These are phyloP conservation scores for human (Homo sapiens) DNA, from an alignment of 2,113 vertebrate species.

Conservation along the genomic window DNA sequence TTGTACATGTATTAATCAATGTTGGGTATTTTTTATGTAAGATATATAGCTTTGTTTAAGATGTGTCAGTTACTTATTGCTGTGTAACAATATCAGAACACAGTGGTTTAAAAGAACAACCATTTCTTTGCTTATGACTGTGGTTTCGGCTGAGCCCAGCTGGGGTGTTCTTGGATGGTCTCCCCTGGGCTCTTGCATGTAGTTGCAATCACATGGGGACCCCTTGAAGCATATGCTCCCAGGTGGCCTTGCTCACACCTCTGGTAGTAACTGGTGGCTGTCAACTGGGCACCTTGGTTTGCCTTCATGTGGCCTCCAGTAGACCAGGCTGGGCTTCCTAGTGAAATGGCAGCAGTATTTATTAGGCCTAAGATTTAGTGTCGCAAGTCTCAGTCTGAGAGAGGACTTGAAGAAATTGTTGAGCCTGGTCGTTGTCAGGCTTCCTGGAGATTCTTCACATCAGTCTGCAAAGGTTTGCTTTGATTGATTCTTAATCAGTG, in stretches of 20 bases:
- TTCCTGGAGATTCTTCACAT: background rate
- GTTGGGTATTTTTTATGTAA: background rate
- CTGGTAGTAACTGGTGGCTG: background rate
- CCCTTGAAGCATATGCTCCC: background rate
- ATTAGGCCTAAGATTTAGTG: background rate
- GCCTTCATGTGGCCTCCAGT: background rate
- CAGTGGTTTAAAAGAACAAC: background rate
- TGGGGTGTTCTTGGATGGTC: background rate
- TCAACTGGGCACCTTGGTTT: background rate
- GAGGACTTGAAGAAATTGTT: background rate
- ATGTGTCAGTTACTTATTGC: background rate
- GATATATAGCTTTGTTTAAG: background rate
- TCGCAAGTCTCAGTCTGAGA: background rate
- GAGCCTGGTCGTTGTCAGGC: background rate
- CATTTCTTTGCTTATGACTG: background rate
- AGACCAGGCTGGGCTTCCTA: background rate
- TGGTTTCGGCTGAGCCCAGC: background rate
- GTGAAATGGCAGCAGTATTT: background rate
- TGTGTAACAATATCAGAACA: background rate
- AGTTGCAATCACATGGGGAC: background rate
- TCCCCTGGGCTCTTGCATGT: background rate
- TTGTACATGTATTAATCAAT: background rate
- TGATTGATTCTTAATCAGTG: background rate
- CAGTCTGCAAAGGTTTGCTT: background rate
- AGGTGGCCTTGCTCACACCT: background rate